phyloP scores from a whole-genome alignment of 2,113 vertebrate genomes.

The Petrocephalus zakoni region DNA sequence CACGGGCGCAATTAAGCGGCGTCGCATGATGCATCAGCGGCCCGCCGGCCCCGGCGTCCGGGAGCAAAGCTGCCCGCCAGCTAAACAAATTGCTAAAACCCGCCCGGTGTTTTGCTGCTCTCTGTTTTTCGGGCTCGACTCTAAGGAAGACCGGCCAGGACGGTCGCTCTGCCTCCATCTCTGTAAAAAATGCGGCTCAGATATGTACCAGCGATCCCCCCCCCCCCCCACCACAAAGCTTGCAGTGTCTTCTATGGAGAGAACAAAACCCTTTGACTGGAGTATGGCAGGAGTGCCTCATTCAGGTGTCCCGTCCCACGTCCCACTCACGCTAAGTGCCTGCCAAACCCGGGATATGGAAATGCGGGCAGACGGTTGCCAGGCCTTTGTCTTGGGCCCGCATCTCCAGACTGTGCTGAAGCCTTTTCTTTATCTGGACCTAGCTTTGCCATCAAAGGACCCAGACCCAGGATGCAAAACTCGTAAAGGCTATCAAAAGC shows the following conservation, averaged over 20 bases:
- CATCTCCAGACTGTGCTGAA: constrained; percentile 41
- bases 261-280: constrained; percentile 43
- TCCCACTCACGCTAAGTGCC: constrained; percentile 33
- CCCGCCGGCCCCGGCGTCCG: neutral
- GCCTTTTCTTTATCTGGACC: constrained; percentile 30
- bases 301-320: constrained; percentile 31
- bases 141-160: neutral
- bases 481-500: constrained; percentile 18
- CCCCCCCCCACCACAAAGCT: constrained; percentile 26
- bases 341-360: constrained; percentile 53
- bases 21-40: constrained; percentile 80
- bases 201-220: constrained; percentile 13
- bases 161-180: neutral
- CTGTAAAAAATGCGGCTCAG: neutral
- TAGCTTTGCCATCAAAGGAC: neutral
- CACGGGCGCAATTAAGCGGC: constrained; percentile 83
- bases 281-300: constrained; percentile 38
- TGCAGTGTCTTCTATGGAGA: constrained; percentile 35
- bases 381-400: constrained; percentile 50
- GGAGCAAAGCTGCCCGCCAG: neutral
- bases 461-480: neutral
- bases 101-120: neutral
- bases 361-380: constrained; percentile 56
- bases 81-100: neutral
- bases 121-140: neutral